Base-by-base conservation (phyloP, 1,140 invertebrate genomes). In the Pristionchus pacificus region DNA sequence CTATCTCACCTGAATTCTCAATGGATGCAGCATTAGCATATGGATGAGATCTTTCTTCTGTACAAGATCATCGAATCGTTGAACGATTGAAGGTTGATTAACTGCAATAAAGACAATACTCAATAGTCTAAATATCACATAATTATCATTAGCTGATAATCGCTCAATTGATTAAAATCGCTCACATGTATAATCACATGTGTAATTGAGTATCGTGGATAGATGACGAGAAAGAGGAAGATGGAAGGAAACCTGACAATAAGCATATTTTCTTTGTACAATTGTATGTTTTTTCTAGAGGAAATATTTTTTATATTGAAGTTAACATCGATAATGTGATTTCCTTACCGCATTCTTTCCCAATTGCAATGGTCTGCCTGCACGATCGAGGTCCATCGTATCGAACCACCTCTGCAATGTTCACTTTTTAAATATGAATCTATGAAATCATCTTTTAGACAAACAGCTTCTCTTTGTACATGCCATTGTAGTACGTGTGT, bases 1-100 rank as follows among this genome's bases (percentile, higher is more conserved):
- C 0, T 15, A 27, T 29, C 58, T 19, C 19, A 73, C 71, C 2
- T 73, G 71, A 25, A 73, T 73, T 57, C 65, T 24, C 19, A 73
- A 30, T 2, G 71, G 71, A 49, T 73, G 71, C 1, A 73, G 19
- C 15, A 73, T 15, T 2, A 73, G 30, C 2, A 68, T 19, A 0
- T 66, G 65, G 10, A 73, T 10, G 1, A 73, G 15, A 2, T 31
- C 2, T 27, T 73, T 60, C 15, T 73, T 61, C 0, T 60, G 2
- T 2, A 58, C 10, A n/a, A n/a, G n/a, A n/a, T n/a, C 25, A 73
- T 31, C 0, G 19, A 25, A 13, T 30, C n/a, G 29, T 64, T 60
- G 32, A 60, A 58, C 0, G 38, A 25, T 3, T 58, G 25, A 31
- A 73, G 62, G 10, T 29, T 24, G 25, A 25, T 24, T 0, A 73